Conservation (phyloP, 2,888 invertebrate species). For the Scaptomyza reducta region DNA sequence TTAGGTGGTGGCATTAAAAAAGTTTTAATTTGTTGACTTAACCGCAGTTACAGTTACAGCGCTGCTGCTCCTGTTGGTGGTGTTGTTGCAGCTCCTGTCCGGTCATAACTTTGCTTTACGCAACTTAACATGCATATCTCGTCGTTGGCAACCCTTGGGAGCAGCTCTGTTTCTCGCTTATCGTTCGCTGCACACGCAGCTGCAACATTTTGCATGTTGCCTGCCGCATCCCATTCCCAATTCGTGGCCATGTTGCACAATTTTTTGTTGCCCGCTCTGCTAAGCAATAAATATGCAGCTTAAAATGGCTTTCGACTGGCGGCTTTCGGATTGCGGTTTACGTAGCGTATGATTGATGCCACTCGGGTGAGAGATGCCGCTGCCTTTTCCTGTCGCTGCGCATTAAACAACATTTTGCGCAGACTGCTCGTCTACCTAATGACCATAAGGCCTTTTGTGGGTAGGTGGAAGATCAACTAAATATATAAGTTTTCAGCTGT, state of each 20-base stretch:
- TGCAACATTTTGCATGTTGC: constrained; percentile 67
- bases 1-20: constrained; percentile 48
- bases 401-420: constrained; percentile 53
- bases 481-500: background rate
- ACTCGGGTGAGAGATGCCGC: constrained; percentile 36
- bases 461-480: background rate
- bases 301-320: constrained; percentile 79
- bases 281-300: constrained; percentile 78
- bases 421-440: constrained; percentile 11
- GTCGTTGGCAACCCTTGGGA: constrained; percentile 63
- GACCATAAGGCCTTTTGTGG: constrained; percentile 10
- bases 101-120: constrained; percentile 75
- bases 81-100: constrained; percentile 43
- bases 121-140: constrained; percentile 81
- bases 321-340: constrained; percentile 77
- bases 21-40: constrained; percentile 80
- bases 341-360: constrained; percentile 77
- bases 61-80: constrained; percentile 26
- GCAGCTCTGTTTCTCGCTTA: constrained; percentile 59
- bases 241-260: constrained; percentile 29
- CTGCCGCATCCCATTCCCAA: constrained; percentile 1
- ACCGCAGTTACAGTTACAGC: constrained; percentile 78
- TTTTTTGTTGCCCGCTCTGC: constrained; percentile 42
- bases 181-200: constrained; percentile 72
- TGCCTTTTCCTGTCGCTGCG: constrained; percentile 12